Base-by-base conservation (phyloP, 1,140 invertebrate species). In the Holotrichia oblita region DNA sequence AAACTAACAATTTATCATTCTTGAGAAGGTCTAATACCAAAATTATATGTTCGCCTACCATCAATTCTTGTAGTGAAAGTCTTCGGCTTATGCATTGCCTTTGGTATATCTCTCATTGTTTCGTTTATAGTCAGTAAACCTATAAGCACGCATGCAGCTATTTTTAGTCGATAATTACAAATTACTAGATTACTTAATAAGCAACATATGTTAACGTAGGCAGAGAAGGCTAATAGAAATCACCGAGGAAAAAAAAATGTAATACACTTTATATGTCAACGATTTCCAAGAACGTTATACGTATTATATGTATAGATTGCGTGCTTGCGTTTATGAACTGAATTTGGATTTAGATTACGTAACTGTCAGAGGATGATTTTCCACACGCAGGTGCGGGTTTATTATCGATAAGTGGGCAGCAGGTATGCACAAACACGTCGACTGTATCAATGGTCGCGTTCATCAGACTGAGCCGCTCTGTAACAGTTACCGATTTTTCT, bases 81-180 rank as follows among this genome's bases (percentile, higher is more conserved):
- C 44, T 48, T 4, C 12, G n/a, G 12, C 44, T n/a, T n/a, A n/a
- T n/a, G n/a, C n/a, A 10, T 48, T n/a, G 10, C 44, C 44, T 1
- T 48, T n/a, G n/a, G 12, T 48, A 12, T 48, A 48, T n/a, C 44
- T 12, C 44, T 48, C 44, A 48, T 48, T 48, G 44, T 48, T 48
- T 48, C 44, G n/a, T 48, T 48, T 48, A 48, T 48, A 48, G 44
- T n/a, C 40, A 41, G 12, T 12, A 48, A 14, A 48, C 44, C 44
- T 48, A 48, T n/a, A n/a, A n/a, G n/a, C n/a, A n/a, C n/a, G n/a
- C n/a, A n/a, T n/a, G n/a, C n/a, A 14, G 12, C 44, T 48, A 48
- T 48, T 48, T 48, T n/a, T n/a, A 48, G 44, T 12, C 44, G 44
- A 48, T 48, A 48, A 48, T 48, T 48, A n/a, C 44, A 48, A 48